A percentile compares a stretch with the other conserved stretches of the same genome.
phyloP scores from a whole-genome alignment of 37 sponge, comb jelly and placozoan genomes.

The Sycon ciliatum region DNA sequence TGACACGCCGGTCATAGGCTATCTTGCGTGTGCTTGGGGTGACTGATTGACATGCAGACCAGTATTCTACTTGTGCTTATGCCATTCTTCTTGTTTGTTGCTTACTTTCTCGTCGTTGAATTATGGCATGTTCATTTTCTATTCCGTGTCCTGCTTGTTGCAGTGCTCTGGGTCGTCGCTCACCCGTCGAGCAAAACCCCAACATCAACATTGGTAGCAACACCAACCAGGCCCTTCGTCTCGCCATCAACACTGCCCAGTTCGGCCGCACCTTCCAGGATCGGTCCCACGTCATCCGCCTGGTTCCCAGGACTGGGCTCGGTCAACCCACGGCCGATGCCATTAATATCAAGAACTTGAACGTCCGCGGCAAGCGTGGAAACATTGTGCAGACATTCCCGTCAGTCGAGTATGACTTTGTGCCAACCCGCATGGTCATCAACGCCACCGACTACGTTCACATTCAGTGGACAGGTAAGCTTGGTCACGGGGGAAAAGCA shows the following conservation, averaged over 20 bases:
- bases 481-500: not conserved
- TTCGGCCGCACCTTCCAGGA: conserved; percentile 97
- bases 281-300: conserved; percentile 62
- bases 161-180: conserved; percentile 46
- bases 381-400: conserved; percentile 98
- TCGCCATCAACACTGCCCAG: conserved; percentile 96
- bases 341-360: conserved; percentile 80
- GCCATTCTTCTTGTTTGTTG: not conserved
- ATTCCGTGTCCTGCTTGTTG: too few relatives aligned
- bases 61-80: not conserved
- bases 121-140: not conserved
- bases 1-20: too few relatives aligned
- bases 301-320: conserved; percentile 26
- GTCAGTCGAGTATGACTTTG: conserved; percentile 98
- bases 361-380: conserved; percentile 93
- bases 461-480: conserved; percentile 53
- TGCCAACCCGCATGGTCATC: conserved; percentile 58
- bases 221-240: conserved; percentile 64
- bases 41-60: too few relatives aligned
- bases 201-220: conserved; percentile 70
- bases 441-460: conserved; percentile 58
- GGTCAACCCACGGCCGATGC: conserved; percentile 61
- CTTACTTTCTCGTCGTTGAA: not conserved
- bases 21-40: too few relatives aligned
- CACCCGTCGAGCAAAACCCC: conserved; percentile 87